Base-by-base conservation (phyloP, 2,888 invertebrate genomes). In the Folsomia manolachei region DNA sequence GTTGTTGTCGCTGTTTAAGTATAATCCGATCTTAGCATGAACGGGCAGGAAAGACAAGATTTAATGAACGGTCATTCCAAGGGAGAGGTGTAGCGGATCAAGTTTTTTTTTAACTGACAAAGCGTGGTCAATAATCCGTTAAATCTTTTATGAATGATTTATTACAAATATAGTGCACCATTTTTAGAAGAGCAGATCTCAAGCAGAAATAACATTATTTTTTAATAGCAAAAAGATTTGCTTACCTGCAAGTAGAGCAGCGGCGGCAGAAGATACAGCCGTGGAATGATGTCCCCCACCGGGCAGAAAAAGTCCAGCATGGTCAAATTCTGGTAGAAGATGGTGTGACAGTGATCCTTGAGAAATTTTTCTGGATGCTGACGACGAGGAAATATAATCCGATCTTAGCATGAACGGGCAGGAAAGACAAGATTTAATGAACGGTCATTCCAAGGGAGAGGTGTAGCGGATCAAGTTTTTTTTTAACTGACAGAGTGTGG, bases 271-370 rank as follows among this genome's bases (percentile, higher is more conserved):
- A n/a, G 64, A 63, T 9, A n/a, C 60, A 24, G 63, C 63, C 39
- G 73, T 67, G n/a, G 73, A 62, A 53, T 75, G 73, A 27, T 77
- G 73, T 65, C 74, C 74, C 24, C 63, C 69, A 18, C 11, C 7
- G n/a, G 56, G 21, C 4, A 77, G 70, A 24, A 77, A 66, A 60
- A 70, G 71, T 63, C 69, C 63, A 11, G 68, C 63, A 23, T 26
- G 61, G 68, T 68, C 71, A 62, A 71, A 71, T 39, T 71, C 68
- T 27, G 61, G 71, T 19, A 66, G 63, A 52, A 61, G 66, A 62
- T 60, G n/a, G 23, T 18, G n/a, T n/a, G n/a, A n/a, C n/a, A n/a
- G n/a, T n/a, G n/a, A n/a, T 14, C 18, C 27, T n/a, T 21, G 51
- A 26, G 27, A 39, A 9, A 11, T 62, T 53, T 68, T 63, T 24